Evolutionary conservation across 1,140 invertebrate species (phyloP).

Genomic region (Bicyclus anynana): DNA sequence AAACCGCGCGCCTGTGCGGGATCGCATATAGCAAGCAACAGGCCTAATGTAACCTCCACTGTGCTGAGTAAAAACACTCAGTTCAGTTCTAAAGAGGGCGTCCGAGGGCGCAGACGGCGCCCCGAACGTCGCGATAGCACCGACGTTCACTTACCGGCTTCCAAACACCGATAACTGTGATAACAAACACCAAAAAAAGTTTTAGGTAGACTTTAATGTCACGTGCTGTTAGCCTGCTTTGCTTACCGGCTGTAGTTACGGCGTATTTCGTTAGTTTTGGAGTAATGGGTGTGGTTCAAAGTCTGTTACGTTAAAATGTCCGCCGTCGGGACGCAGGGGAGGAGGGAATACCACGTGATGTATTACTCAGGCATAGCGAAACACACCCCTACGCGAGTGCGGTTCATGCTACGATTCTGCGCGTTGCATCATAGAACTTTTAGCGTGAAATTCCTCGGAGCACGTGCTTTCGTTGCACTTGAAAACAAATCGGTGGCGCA

Average conservation of each 20-base stretch:
- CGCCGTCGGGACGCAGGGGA: constrained; percentile 26
- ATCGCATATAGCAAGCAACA: constrained; percentile 52
- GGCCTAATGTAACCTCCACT: constrained; percentile 47
- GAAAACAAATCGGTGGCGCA: neutral
- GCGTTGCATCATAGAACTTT: constrained; percentile 27
- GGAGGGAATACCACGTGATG: constrained; percentile 41
- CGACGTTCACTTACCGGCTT: constrained; percentile 37
- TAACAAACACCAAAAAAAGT: constrained; percentile 57
- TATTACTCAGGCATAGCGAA: constrained; percentile 34
- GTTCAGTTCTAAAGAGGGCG: constrained; percentile 62
- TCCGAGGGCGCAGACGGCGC: constrained; percentile 57
- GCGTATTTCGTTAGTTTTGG: constrained; percentile 30
- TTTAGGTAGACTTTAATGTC: constrained; percentile 25
- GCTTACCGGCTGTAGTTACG: constrained; percentile 6
- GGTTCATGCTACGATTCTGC: constrained; percentile 42
- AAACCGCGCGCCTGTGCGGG: constrained; percentile 55
- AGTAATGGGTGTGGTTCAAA: constrained; percentile 49
- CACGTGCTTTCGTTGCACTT: neutral
- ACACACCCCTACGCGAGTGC: constrained; percentile 19
- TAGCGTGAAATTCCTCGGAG: constrained; percentile 23
- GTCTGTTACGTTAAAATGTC: constrained; percentile 32
- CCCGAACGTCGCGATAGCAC: constrained; percentile 45
- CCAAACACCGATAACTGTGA: constrained; percentile 53
- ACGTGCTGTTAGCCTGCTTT: constrained; percentile 1
- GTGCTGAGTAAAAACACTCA: constrained; percentile 52